Percentiles rank a stretch among this genome's conserved stretches.
These are phyloP conservation scores for Abscondita cerata DNA, from an alignment of 2,888 invertebrate species.

Conservation along the genomic window DNA sequence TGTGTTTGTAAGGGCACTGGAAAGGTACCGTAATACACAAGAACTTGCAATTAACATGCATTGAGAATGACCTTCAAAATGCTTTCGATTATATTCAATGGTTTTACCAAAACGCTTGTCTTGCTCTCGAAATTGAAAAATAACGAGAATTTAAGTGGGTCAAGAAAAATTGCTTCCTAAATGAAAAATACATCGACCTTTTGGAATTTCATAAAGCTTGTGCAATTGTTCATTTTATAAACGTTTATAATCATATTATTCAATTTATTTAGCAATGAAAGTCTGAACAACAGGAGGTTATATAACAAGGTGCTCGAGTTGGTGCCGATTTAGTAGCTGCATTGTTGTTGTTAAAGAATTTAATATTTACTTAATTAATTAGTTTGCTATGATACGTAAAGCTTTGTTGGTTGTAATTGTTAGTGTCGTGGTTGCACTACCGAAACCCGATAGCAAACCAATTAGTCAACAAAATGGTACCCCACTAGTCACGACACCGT, in stretches of 20 bases:
- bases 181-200: no score
- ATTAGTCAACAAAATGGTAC: slow-evolving; percentile 38
- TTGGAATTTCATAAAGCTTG: not conserved
- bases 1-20: slow-evolving; percentile 17
- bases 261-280: slow-evolving; percentile 23
- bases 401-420: slow-evolving; percentile 23
- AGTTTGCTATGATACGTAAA: slow-evolving; percentile 21
- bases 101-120: no score
- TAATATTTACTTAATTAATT: not conserved
- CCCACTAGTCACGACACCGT: slow-evolving; percentile 40
- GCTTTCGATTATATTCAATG: no score
- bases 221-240: not conserved
- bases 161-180: no score
- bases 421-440: slow-evolving; percentile 28
- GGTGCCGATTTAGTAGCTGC: not conserved
- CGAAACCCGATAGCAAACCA: slow-evolving; percentile 38
- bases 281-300: slow-evolving; percentile 1
- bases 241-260: slow-evolving; percentile 16
- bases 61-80: not conserved
- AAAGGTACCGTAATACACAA: no score
- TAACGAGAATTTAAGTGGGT: no score
- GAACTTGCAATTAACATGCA: not conserved
- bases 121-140: no score
- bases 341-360: not conserved
- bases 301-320: slow-evolving; percentile 5